phyloP scores from a whole-genome alignment of 2,113 vertebrate genomes.

The Pao palembangensis region DNA sequence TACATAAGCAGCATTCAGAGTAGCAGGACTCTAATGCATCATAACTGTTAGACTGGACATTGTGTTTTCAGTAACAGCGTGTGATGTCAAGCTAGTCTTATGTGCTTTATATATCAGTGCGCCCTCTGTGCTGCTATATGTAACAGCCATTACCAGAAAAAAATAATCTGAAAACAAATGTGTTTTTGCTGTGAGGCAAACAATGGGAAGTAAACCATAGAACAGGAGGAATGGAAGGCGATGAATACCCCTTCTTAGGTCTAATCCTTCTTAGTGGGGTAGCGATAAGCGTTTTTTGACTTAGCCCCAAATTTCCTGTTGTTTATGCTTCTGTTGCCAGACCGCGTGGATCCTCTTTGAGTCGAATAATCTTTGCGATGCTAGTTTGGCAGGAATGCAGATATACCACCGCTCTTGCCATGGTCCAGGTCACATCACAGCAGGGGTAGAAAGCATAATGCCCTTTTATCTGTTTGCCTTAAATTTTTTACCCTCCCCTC shows the following conservation, averaged over 20 bases:
- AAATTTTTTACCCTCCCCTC: constrained; percentile 3
- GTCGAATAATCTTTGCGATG: constrained; percentile 58
- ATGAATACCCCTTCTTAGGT: constrained; percentile 34
- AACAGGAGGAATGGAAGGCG: constrained; percentile 33
- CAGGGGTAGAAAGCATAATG: constrained; percentile 43
- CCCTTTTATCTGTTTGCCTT: constrained; percentile 31
- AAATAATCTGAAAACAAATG: constrained; percentile 10
- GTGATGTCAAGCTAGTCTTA: constrained; percentile 28
- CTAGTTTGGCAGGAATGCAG: constrained; percentile 50
- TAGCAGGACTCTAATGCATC: constrained; percentile 30
- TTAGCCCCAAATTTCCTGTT: constrained; percentile 63
- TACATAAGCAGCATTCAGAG: constrained; percentile 34
- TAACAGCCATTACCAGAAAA: constrained; percentile 13
- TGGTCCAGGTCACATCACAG: constrained; percentile 50
- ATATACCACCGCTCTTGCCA: constrained; percentile 33
- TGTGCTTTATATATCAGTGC: constrained; percentile 32
- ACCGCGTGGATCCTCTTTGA: constrained; percentile 61
- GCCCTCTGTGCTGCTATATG: constrained; percentile 24
- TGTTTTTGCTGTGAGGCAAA: constrained; percentile 28
- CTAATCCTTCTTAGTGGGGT: constrained; percentile 66
- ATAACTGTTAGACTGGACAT: constrained; percentile 34
- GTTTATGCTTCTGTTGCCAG: constrained; percentile 65
- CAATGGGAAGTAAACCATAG: constrained; percentile 23
- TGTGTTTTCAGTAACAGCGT: constrained; percentile 20
- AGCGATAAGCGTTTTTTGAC: constrained; percentile 69